phyloP scores from a whole-genome alignment of 1,140 invertebrate species.

The Adoxophyes honmai region DNA sequence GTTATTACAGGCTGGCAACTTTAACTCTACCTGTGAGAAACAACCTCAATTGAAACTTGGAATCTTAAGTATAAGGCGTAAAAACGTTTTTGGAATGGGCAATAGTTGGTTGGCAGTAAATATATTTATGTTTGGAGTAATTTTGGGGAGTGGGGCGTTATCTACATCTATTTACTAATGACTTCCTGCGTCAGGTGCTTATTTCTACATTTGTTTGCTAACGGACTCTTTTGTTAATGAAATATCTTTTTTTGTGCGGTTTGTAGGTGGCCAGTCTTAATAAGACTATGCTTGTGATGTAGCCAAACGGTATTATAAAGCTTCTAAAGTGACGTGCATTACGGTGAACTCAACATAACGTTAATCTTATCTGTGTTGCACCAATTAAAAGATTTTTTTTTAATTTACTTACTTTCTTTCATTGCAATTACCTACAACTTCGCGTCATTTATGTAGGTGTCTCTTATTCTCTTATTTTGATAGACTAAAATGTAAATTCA shows the following conservation, averaged over 20 bases:
- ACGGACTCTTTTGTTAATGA: conserved; percentile 13
- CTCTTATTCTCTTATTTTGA: too few relatives aligned
- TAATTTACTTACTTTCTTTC: too few relatives aligned
- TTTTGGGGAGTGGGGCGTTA: conserved; percentile 61
- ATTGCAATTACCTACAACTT: too few relatives aligned
- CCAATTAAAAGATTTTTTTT: too few relatives aligned
- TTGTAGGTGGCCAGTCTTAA: not conserved
- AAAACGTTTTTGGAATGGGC: conserved; percentile 13
- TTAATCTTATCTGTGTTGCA: too few relatives aligned
- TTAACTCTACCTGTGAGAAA: not conserved
- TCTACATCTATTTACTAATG: conserved; percentile 74
- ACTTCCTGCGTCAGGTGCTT: conserved; percentile 71
- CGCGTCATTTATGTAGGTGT: too few relatives aligned
- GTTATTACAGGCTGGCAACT: not conserved
- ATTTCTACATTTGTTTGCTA: conserved; percentile 15
- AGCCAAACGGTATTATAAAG: too few relatives aligned
- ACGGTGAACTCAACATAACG: too few relatives aligned
- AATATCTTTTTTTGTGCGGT: not conserved
- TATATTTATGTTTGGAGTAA: conserved; percentile 37
- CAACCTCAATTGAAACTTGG: conserved; percentile 18
- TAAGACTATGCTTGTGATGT: too few relatives aligned
- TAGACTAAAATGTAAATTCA: too few relatives aligned
- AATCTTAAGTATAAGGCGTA: conserved; percentile 18
- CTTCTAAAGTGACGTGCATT: too few relatives aligned
- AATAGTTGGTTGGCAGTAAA: conserved; percentile 11